phyloP scores from a whole-genome alignment of 1,140 invertebrate genomes.

The Campodea augens region DNA sequence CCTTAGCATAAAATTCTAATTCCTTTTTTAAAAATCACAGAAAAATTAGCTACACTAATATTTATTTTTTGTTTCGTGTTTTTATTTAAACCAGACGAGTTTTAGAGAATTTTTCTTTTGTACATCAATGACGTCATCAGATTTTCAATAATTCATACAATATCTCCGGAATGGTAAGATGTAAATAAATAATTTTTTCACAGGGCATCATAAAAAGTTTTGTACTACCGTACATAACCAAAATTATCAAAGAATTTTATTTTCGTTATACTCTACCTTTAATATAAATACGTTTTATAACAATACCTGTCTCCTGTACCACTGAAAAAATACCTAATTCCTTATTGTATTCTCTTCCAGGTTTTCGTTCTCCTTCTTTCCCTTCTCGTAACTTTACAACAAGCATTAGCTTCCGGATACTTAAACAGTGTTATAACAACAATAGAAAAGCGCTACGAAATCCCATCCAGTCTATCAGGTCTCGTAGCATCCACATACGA shows the following conservation, averaged over 20 bases:
- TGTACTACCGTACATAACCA: not conserved
- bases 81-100: too few species aligned
- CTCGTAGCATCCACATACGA: conserved; percentile 86
- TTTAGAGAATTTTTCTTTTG: too few species aligned
- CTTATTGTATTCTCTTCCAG: conserved; percentile 30
- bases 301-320: not conserved
- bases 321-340: too few species aligned
- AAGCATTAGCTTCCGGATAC: conserved; percentile 72
- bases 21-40: too few species aligned
- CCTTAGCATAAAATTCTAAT: too few species aligned
- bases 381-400: conserved; percentile 74
- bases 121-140: too few species aligned
- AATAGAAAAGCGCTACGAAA: conserved; percentile 90
- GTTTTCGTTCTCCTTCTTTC: conserved; percentile 82
- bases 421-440: conserved; percentile 91
- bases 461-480: conserved; percentile 78
- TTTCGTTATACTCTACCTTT: not conserved
- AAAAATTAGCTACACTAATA: too few species aligned
- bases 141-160: too few species aligned
- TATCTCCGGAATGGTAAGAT: not conserved
- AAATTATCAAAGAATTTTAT: not conserved
- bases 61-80: too few species aligned
- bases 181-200: not conserved
- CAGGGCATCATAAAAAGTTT: not conserved
- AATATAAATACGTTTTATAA: not conserved